Evolutionary conservation across 2,797 vertebrate genomes (phyloP).

Genomic region (Poeciliopsis infans): DNA sequence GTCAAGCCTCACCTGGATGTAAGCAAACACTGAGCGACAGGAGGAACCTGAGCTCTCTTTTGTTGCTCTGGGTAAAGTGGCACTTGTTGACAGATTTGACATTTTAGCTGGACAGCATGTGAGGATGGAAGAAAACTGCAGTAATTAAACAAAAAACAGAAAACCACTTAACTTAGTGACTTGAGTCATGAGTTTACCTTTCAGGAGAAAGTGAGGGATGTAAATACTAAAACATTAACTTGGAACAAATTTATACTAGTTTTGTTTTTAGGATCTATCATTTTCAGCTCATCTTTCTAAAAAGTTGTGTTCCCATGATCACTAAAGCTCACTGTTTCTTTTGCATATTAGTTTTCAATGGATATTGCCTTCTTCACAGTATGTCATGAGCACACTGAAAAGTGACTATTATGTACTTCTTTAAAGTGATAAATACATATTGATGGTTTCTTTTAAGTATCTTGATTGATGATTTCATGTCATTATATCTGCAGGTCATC

Average conservation of each 20-base stretch:
- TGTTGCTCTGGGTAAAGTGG: slow-evolving; percentile 79
- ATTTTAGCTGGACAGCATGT: slow-evolving; percentile 69
- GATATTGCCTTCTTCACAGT: slow-evolving; percentile 36
- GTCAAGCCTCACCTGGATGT: slow-evolving; percentile 59
- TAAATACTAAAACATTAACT: background rate
- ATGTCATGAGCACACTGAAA: slow-evolving; percentile 32
- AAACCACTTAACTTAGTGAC: slow-evolving; percentile 1
- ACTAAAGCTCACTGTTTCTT: slow-evolving; percentile 3
- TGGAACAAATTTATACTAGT: background rate
- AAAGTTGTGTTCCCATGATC: background rate
- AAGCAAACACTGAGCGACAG: slow-evolving; percentile 63
- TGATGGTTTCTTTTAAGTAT: slow-evolving; percentile 17
- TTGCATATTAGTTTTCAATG: slow-evolving; percentile 28
- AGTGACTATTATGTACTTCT: slow-evolving; percentile 18
- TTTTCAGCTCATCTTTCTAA: background rate
- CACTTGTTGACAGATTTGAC: slow-evolving; percentile 80
- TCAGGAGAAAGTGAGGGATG: background rate
- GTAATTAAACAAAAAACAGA: slow-evolving; percentile 13
- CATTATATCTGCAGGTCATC: slow-evolving; percentile 46
- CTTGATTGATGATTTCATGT: slow-evolving; percentile 55
- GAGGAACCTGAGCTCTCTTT: slow-evolving; percentile 78
- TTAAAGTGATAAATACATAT: slow-evolving; percentile 42
- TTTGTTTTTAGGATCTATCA: slow-evolving; percentile 9
- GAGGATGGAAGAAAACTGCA: slow-evolving; percentile 23
- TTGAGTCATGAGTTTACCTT: slow-evolving; percentile 16